Evolutionary conservation across 2,113 vertebrate genomes (phyloP).

Genomic region (Polyodon spathula): DNA sequence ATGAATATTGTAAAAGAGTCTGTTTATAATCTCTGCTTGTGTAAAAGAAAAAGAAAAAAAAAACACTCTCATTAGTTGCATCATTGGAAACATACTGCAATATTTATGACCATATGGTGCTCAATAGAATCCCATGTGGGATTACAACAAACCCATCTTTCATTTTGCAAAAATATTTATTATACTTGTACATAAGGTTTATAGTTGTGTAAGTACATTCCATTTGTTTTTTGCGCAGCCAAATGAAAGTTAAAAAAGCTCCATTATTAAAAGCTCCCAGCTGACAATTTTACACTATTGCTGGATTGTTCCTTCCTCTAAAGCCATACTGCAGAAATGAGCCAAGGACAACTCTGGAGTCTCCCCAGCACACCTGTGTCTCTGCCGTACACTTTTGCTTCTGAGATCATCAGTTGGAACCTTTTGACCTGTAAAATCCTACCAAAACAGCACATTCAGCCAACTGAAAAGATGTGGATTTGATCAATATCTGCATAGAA

Average conservation of each 20-base stretch:
- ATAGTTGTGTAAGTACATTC: constrained; percentile 27
- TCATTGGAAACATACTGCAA: no score
- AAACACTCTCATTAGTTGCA: no score
- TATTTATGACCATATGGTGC: no score
- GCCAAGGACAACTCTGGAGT: constrained; percentile 34
- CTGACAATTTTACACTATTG: constrained; percentile 23
- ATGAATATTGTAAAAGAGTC: no score
- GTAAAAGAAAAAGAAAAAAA: no score
- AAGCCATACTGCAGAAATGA: constrained; percentile 33
- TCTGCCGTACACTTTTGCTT: constrained; percentile 27
- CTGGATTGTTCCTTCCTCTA: constrained; percentile 29
- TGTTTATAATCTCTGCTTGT: no score
- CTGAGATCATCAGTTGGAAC: constrained; percentile 46
- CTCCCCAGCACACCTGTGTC: constrained; percentile 44
- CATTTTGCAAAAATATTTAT: constrained; percentile 27
- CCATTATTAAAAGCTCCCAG: constrained; percentile 26
- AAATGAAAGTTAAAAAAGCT: constrained; percentile 17
- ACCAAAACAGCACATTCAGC: constrained; percentile 14
- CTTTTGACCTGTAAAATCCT: constrained; percentile 33
- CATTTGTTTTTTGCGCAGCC: constrained; percentile 24
- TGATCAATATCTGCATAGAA: neutral
- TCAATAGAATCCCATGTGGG: no score
- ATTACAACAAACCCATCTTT: constrained; percentile 27
- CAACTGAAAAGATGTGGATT: neutral
- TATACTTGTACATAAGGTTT: constrained; percentile 19